A percentile compares a stretch with the other conserved stretches of the same genome.
phyloP scores from a whole-genome alignment of 2,797 vertebrate genomes.

The Carcharodon carcharias region DNA sequence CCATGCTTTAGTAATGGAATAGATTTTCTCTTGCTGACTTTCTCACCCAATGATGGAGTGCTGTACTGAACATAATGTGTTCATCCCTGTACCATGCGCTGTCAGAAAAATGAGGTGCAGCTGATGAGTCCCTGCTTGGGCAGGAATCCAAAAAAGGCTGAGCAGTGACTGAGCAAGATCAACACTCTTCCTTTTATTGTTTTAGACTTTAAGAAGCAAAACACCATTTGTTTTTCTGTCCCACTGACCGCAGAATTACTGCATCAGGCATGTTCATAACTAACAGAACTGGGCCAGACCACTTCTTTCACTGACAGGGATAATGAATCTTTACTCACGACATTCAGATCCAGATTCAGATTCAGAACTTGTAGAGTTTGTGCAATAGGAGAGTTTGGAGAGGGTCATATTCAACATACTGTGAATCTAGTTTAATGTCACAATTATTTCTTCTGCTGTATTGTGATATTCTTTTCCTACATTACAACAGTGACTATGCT shows the following conservation, averaged over 20 bases:
- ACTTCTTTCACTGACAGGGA: not conserved
- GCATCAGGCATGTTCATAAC: not conserved
- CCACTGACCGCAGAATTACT: not conserved
- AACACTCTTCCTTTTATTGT: conserved; percentile 16
- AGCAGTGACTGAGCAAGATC: not conserved
- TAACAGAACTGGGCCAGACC: not conserved
- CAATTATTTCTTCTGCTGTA: not conserved
- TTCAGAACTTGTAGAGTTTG: not conserved
- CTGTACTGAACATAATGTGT: not conserved
- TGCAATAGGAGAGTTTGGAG: not conserved
- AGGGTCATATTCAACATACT: not conserved
- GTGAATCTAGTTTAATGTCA: not conserved
- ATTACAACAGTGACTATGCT: not conserved
- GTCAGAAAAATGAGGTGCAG: conserved; percentile 23
- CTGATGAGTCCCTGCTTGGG: conserved; percentile 30
- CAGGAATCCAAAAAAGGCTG: conserved; percentile 5
- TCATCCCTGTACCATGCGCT: conserved; percentile 13
- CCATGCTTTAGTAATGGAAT: not conserved
- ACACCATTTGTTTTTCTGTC: not conserved
- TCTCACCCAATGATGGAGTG: conserved; percentile 1
- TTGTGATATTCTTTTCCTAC: not conserved
- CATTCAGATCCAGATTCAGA: not conserved
- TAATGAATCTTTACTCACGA: not conserved
- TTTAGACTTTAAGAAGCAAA: conserved; percentile 21
- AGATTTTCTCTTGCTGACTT: conserved; percentile 6